Conservation (phyloP, 1,140 invertebrate genomes). For the Holcopasites calliopsidis region DNA sequence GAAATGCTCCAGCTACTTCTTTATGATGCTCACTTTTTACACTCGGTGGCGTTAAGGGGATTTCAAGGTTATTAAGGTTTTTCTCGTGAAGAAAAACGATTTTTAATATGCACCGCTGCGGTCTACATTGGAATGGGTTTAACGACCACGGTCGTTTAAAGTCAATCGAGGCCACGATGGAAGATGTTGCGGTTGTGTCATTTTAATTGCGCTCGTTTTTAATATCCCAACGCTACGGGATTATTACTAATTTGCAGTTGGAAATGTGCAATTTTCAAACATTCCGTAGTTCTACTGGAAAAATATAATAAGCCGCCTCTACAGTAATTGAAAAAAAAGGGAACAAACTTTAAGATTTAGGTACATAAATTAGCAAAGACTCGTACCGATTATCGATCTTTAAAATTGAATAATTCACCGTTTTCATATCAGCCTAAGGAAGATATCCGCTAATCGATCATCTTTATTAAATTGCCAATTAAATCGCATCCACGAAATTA, state of each 20-base stretch:
- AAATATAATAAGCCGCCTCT: neutral
- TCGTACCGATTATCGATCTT: too few species aligned
- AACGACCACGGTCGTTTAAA: slow-evolving; percentile 21
- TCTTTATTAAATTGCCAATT: too few species aligned
- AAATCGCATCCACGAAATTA: too few species aligned
- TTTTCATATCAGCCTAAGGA: too few species aligned
- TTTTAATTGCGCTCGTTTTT: slow-evolving; percentile 20
- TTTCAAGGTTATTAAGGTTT: slow-evolving; percentile 19
- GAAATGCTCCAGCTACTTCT: neutral
- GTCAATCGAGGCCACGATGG: slow-evolving; percentile 27
- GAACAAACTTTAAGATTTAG: too few species aligned
- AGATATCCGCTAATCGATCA: too few species aligned
- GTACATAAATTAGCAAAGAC: too few species aligned
- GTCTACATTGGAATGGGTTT: slow-evolving; percentile 8
- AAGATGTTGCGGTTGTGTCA: slow-evolving; percentile 10
- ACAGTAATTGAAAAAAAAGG: too few species aligned
- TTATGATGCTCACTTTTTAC: neutral
- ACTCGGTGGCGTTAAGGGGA: neutral
- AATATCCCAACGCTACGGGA: neutral
- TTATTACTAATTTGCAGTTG: neutral
- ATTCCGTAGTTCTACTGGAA: neutral
- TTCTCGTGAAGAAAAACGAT: slow-evolving; percentile 15
- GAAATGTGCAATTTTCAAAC: too few species aligned
- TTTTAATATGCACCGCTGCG: slow-evolving; percentile 8
- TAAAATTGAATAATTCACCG: too few species aligned